Evolutionary conservation across 2,113 vertebrate species (phyloP), one percentile per base, ranked within the genome.

Genomic region (Himantopus leucocephalus): DNA sequence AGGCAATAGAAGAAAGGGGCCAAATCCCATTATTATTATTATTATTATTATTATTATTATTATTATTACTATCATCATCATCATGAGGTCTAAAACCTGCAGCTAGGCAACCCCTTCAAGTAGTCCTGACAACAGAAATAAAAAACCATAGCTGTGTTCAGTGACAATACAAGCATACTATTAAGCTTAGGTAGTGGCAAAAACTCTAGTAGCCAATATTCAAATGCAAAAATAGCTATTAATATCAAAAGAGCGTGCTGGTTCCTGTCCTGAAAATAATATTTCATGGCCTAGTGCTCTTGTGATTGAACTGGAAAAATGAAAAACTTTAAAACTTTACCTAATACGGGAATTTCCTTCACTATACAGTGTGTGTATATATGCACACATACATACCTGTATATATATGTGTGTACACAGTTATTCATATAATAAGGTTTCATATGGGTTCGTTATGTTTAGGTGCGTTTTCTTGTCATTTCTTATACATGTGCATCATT

Each of bases 71-170:
- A 21, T 71, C 27, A 58, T 68, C 32, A 67, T 37, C 10, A 81
- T 47, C 4, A 43, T 84, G 80, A 97, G 43, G 43, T 74, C 85
- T 96, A 96, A 98, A 96, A 84, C 35, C 71, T 96, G 92, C 96
- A 97, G 80, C 93, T 91, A 96, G 62, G 92, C 89, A 98, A 94
- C 87, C n/a, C 62, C 39, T 92, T 92, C 81, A 93, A 96, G 60
- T 80, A 97, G 86, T 37, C 90, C 90, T 97, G 90, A 97, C 66
- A 97, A 96, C 74, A 98, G 74, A 96, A 97, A 93, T 87, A 76
- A 94, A 95, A 92, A 47, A 68, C 4, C 26, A 30, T 39, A 86
- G 77, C 45, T 92, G 66, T 68, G 37, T 62, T 95, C 41, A 92
- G 67, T 15, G 7, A 68, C 71, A n/a, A 92, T 67, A 71, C 35